These are phyloP conservation scores for Schizopygopsis pylzovi DNA, from an alignment of 2,797 vertebrate genomes.

Conservation along the genomic window DNA sequence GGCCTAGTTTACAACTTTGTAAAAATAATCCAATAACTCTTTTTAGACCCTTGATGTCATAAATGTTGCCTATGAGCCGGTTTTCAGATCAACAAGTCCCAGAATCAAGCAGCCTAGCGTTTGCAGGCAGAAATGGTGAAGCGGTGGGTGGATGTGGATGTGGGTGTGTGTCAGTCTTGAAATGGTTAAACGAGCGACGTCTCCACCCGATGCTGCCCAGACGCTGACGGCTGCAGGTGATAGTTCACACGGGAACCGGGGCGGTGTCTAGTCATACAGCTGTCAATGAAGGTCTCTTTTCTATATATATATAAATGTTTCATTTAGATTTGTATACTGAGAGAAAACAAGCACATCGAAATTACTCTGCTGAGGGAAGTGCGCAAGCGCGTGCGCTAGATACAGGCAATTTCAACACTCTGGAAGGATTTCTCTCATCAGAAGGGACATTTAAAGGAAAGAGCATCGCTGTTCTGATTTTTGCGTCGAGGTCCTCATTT, in stretches of 20 bases:
- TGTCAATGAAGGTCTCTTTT: conserved; percentile 25
- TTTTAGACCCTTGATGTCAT: background rate
- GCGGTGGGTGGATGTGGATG: background rate
- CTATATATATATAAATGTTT: background rate
- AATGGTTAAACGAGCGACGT: conserved; percentile 67
- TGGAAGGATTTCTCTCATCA: conserved; percentile 6
- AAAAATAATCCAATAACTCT: background rate
- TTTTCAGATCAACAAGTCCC: conserved; percentile 20
- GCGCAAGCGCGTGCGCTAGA: conserved; percentile 45
- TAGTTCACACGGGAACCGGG: conserved; percentile 72
- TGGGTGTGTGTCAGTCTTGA: conserved; percentile 43
- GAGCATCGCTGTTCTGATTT: background rate
- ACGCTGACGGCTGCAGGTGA: conserved; percentile 82
- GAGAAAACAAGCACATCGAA: background rate
- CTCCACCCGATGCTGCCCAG: conserved; percentile 67
- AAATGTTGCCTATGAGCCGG: background rate
- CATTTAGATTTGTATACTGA: background rate
- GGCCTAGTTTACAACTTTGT: background rate
- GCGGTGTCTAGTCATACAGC: conserved; percentile 76
- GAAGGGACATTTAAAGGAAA: background rate
- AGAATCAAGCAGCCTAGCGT: background rate
- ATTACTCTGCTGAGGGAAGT: conserved; percentile 21
- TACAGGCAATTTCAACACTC: background rate
- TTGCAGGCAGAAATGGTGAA: background rate
- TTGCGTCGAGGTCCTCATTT: conserved; percentile 7